phyloP scores from a whole-genome alignment of 2,888 invertebrate species.

The Pemphredon lugubris region DNA sequence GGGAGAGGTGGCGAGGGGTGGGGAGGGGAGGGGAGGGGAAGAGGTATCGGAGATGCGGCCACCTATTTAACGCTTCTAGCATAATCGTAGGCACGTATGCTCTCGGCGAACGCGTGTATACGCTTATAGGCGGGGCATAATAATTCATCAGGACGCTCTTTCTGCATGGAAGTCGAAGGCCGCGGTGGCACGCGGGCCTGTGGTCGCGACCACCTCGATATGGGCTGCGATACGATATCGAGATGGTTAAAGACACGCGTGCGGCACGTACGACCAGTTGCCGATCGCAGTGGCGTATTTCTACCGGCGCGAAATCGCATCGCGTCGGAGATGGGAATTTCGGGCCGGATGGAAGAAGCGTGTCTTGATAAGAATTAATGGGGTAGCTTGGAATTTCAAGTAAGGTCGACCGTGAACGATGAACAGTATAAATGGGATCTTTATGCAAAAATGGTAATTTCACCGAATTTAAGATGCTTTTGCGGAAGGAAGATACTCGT shows the following conservation, averaged over 20 bases:
- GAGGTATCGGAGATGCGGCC: slow-evolving; percentile 14
- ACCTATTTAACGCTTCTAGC: slow-evolving; percentile 38
- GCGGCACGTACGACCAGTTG: slow-evolving; percentile 52
- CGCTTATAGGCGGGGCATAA: slow-evolving; percentile 39
- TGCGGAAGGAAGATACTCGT: too few species aligned
- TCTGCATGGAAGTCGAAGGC: slow-evolving; percentile 68
- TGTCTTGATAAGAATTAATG: too few species aligned
- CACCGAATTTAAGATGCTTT: too few species aligned
- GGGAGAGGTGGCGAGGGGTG: not conserved
- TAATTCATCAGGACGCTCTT: slow-evolving; percentile 61
- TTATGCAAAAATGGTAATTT: too few species aligned
- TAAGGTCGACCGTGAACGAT: too few species aligned
- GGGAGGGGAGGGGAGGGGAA: not conserved
- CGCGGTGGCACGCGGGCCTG: slow-evolving; percentile 62
- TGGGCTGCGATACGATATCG: slow-evolving; percentile 64
- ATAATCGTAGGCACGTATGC: slow-evolving; percentile 25
- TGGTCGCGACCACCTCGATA: slow-evolving; percentile 63
- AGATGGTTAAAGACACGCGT: slow-evolving; percentile 64
- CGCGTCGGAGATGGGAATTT: too few species aligned
- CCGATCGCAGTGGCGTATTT: slow-evolving; percentile 51
- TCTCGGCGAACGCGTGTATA: slow-evolving; percentile 8
- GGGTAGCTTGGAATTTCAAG: too few species aligned
- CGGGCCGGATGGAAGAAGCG: too few species aligned
- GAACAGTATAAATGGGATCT: too few species aligned
- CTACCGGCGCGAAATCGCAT: too few species aligned